phyloP scores from a whole-genome alignment of 2,113 vertebrate species.

The Micromys minutus region DNA sequence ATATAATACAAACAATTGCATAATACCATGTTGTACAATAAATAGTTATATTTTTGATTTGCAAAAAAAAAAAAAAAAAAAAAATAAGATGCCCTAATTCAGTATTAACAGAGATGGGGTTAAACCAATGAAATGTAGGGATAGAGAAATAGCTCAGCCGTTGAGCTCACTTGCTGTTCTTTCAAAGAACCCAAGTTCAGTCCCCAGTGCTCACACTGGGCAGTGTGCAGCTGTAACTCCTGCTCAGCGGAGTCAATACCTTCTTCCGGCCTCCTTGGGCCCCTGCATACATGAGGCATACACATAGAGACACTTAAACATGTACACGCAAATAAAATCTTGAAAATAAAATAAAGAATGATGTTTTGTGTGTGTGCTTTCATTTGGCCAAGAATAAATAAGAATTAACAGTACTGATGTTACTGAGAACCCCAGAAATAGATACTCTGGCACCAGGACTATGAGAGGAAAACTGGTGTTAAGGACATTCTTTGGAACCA shows the following conservation, averaged over 20 bases:
- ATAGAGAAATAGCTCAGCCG: background rate
- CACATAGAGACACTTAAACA: background rate
- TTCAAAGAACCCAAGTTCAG: background rate
- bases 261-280: background rate
- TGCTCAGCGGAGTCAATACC: background rate
- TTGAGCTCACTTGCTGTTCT: too few species aligned
- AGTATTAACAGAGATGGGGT: background rate
- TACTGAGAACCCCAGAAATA: background rate
- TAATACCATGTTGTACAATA: background rate
- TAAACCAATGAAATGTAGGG: background rate
- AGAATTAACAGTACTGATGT: background rate
- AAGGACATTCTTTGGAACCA: background rate
- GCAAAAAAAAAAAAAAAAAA: too few species aligned
- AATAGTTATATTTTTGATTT: background rate
- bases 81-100: background rate
- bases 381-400: background rate
- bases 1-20: background rate
- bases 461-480: background rate
- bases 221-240: background rate
- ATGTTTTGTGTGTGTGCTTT: background rate
- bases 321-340: background rate
- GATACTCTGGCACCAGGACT: background rate
- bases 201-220: background rate
- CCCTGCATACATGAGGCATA: background rate
- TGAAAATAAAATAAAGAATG: background rate